Base-by-base conservation (phyloP, 2,113 vertebrate species). In the Bostrychus sinensis region DNA sequence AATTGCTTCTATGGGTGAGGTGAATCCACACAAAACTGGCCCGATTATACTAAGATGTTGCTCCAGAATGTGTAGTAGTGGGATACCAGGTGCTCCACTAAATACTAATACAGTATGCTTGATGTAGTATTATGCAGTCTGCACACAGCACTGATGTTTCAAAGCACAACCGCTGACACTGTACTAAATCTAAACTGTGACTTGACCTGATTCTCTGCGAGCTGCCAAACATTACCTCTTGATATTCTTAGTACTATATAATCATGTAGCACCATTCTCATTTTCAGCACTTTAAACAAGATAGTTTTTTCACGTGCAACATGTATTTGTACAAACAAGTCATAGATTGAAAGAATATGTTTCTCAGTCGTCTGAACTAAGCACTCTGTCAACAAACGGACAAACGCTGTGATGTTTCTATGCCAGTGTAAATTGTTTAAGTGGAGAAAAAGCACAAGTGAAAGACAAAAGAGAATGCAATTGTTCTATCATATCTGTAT, bases 271-370 rank as follows among this genome's bases (percentile, higher is more conserved):
- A 66, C 67, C 71, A 66, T 83, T 63, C 84, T 61, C 58, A 80
- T 64, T 80, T 56, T 68, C 79, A 80, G 88, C 88, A 92, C 89
- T 91, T 92, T 91, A 91, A 78, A 76, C 54, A 69, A 60, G 66
- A 67, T 37, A 78, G 53, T 64, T 46, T 56, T 86, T 86, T 71
- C 70, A 74, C 50, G 81, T 82, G 70, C 70, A 84, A 75, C 64
- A 67, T 32, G 22, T 13, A 51, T n/a, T 28, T 51, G 14, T 30
- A 51, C 25, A 51, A 51, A 9, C 16, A 28, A 22, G 25, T 25
- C 20, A 39, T 39, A 7, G 37, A 12, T 39, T 14, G 12, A 50
- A 59, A 66, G 19, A 61, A 74, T 56, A 32, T 67, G 22, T 81
- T 72, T 70, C 68, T 78, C 70, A 77, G 62, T 50, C 37, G 34